These are phyloP conservation scores for Enteromius radiatus DNA, from an alignment of 2,797 vertebrate genomes.

Conservation along the genomic window DNA sequence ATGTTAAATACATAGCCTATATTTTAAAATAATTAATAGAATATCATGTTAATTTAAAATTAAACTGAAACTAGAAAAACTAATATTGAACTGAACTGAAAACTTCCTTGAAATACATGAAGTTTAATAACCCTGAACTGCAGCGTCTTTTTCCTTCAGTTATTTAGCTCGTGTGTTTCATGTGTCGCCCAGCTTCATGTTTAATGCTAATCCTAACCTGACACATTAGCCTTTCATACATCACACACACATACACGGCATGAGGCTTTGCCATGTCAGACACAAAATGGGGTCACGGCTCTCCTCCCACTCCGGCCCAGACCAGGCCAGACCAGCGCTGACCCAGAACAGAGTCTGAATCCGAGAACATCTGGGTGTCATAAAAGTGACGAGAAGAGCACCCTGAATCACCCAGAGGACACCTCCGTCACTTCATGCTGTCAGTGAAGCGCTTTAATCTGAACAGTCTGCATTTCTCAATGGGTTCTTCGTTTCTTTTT, in stretches of 20 bases:
- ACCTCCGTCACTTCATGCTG: background rate
- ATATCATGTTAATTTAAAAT: background rate
- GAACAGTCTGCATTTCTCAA: background rate
- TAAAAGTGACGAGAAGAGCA: background rate
- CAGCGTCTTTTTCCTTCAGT: background rate
- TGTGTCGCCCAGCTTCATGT: background rate
- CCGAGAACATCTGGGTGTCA: background rate
- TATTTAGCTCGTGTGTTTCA: background rate
- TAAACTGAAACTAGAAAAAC: background rate
- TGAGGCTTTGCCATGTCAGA: background rate
- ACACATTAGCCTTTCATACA: background rate
- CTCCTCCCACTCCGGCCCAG: background rate
- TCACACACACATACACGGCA: background rate
- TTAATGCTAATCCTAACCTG: background rate
- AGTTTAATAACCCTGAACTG: background rate
- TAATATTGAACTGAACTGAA: background rate
- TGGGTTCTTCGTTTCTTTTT: background rate
- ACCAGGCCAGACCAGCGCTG: background rate
- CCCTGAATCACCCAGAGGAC: background rate
- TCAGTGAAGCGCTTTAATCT: background rate
- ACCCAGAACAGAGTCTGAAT: background rate
- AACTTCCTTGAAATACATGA: background rate
- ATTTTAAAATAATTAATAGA: background rate
- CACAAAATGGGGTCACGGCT: background rate
- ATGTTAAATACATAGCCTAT: too few species aligned